These are phyloP conservation scores for Bryconaethiops microstoma DNA, from an alignment of 2,797 vertebrate species.

Conservation along the genomic window DNA sequence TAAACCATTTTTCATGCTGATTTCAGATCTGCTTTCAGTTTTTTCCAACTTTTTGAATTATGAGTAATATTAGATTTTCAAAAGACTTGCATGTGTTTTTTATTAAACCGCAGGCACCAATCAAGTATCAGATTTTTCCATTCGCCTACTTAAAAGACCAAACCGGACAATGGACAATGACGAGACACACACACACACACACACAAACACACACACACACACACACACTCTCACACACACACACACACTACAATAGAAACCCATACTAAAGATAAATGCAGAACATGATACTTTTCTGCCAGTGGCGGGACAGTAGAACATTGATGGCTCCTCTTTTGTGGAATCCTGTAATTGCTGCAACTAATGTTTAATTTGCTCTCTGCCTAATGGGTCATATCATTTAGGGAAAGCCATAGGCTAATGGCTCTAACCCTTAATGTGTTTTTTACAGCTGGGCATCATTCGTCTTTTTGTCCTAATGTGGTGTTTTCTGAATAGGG, in stretches of 20 bases:
- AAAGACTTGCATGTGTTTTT: too few relatives aligned
- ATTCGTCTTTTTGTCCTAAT: constrained; percentile 31
- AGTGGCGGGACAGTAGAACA: constrained; percentile 22
- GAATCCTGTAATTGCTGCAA: constrained; percentile 54
- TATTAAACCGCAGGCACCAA: too few relatives aligned
- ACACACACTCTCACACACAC: neutral
- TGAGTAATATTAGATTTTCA: too few relatives aligned
- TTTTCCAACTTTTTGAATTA: too few relatives aligned
- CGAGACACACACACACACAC: too few relatives aligned
- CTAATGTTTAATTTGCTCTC: constrained; percentile 57
- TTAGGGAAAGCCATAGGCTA: constrained; percentile 52
- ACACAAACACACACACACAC: neutral
- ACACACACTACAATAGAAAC: neutral
- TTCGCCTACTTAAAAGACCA: neutral
- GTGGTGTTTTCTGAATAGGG: constrained; percentile 15
- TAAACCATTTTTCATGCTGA: too few relatives aligned
- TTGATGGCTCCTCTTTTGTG: constrained; percentile 40
- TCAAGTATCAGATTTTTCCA: too few relatives aligned
- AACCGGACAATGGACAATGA: neutral
- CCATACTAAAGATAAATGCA: constrained; percentile 11
- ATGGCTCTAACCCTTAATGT: constrained; percentile 51
- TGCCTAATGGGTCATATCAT: constrained; percentile 57
- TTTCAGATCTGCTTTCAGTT: too few relatives aligned
- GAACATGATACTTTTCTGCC: constrained; percentile 1
- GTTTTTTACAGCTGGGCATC: constrained; percentile 44